phyloP scores from a whole-genome alignment of 2,888 invertebrate genomes.

The Celastrina argiolus region DNA sequence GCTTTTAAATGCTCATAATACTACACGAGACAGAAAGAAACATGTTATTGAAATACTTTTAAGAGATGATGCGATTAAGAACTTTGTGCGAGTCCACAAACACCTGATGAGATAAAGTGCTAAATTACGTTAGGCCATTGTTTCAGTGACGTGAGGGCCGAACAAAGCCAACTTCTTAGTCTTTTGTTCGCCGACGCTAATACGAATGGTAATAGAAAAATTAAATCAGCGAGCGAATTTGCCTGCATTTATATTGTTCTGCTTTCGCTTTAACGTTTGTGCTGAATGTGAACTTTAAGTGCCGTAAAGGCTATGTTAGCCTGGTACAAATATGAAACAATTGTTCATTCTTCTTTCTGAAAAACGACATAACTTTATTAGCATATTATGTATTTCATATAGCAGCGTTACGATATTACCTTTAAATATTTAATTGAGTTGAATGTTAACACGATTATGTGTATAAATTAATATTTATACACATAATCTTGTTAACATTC shows the following conservation, averaged over 20 bases:
- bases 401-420: too few relatives aligned
- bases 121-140: constrained; percentile 36
- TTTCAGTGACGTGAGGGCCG: constrained; percentile 35
- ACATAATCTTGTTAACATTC: background rate
- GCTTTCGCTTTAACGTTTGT: constrained; percentile 1
- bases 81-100: constrained; percentile 32
- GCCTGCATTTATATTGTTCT: constrained; percentile 22
- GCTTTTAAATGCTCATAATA: background rate
- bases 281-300: constrained; percentile 5
- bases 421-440: background rate
- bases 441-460: background rate
- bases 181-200: constrained; percentile 50
- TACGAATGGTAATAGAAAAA: constrained; percentile 26
- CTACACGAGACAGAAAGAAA: background rate
- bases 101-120: constrained; percentile 40
- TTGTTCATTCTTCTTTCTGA: background rate
- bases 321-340: constrained; percentile 3
- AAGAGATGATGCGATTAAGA: constrained; percentile 17
- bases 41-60: constrained; percentile 20
- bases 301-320: background rate
- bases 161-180: constrained; percentile 45
- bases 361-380: too few relatives aligned
- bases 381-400: background rate
- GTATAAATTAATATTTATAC: background rate
- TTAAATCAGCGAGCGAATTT: constrained; percentile 24